A percentile compares a stretch with the other conserved stretches of the same genome.
These are phyloP conservation scores for Phrynocephalus vlangalii DNA, from an alignment of 2,797 vertebrate species.

Conservation along the genomic window DNA sequence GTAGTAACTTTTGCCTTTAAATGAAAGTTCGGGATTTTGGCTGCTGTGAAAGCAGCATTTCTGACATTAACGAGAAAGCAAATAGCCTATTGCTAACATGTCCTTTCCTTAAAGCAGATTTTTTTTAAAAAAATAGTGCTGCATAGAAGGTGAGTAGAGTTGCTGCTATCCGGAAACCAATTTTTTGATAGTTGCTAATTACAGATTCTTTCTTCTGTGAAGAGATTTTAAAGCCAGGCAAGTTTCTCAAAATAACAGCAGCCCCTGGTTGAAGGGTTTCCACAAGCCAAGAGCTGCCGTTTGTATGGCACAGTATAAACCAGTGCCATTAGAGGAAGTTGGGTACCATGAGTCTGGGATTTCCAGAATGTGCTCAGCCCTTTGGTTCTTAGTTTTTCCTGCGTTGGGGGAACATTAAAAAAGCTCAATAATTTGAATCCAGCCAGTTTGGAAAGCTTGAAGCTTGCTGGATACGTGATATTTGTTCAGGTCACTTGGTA, in stretches of 20 bases:
- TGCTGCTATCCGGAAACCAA: no score
- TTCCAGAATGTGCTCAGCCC: neutral
- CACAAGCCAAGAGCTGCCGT: neutral
- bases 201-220: no score
- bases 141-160: no score
- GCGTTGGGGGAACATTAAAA: neutral
- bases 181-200: neutral
- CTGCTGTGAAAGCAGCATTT: no score
- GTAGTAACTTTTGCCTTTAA: no score
- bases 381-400: neutral
- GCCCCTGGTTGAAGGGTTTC: neutral
- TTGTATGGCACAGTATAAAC: neutral
- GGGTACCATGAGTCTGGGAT: neutral
- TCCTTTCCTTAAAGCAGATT: no score
- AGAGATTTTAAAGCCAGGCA: neutral
- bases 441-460: neutral
- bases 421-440: neutral
- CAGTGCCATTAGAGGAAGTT: neutral
- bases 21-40: no score
- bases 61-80: no score
- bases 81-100: no score
- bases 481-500: neutral
- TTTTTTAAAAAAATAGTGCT: no score
- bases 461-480: no score
- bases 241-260: neutral